Conservation (phyloP, 2,113 vertebrate species). For the Anarrhichthys ocellatus region DNA sequence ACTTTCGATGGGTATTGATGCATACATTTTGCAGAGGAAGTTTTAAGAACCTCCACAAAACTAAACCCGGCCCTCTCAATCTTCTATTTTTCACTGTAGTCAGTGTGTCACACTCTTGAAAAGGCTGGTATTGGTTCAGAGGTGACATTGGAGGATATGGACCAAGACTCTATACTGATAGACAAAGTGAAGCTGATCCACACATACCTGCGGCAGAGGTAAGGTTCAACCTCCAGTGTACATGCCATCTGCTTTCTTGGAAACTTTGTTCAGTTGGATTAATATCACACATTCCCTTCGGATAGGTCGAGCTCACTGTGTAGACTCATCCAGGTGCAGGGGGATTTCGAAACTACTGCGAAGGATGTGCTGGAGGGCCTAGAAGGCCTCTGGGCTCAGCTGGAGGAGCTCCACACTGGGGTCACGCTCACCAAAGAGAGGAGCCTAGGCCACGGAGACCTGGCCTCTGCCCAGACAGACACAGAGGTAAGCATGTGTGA, state of each 20-base stretch:
- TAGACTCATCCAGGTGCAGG: constrained; percentile 73
- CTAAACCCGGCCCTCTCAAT: not conserved
- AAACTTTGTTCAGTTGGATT: not conserved
- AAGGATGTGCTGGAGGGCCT: constrained; percentile 68
- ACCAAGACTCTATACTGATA: constrained; percentile 20
- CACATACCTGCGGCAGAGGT: constrained; percentile 81
- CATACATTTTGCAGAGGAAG: not conserved
- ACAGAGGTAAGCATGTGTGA: constrained; percentile 57
- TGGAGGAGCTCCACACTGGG: constrained; percentile 80
- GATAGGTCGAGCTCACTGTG: constrained; percentile 68
- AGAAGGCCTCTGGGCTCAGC: constrained; percentile 74
- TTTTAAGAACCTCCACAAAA: not conserved
- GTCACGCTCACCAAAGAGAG: constrained; percentile 76
- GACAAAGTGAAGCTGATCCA: constrained; percentile 71
- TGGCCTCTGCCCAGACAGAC: constrained; percentile 53
- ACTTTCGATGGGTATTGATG: not conserved
- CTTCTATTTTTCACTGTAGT: constrained; percentile 49
- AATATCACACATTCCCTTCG: not conserved
- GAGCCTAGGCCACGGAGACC: constrained; percentile 36
- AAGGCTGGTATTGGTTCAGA: constrained; percentile 18
- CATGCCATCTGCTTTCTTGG: not conserved
- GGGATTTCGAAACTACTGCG: constrained; percentile 65
- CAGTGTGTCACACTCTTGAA: constrained; percentile 63
- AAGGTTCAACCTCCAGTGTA: constrained; percentile 12
- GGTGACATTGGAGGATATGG: not conserved